Evolutionary conservation across 37 sponge, comb jelly and placozoan genomes (phyloP).

Genomic region (Agelas oroides): DNA sequence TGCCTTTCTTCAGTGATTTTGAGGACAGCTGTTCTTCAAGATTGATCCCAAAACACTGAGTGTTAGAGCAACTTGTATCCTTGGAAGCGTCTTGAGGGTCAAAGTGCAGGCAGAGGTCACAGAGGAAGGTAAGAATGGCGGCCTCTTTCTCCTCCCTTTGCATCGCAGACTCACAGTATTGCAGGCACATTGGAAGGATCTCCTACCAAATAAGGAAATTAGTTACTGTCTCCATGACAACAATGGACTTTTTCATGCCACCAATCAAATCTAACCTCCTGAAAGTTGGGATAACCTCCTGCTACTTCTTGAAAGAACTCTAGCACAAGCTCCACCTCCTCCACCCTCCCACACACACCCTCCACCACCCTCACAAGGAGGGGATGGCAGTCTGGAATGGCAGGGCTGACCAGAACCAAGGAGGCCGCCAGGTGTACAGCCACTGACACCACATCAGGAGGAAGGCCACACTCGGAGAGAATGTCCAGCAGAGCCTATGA

Average conservation of each 20-base stretch:
- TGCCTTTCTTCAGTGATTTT: too few relatives aligned
- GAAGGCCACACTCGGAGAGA: conserved; percentile 10
- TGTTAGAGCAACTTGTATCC: too few relatives aligned
- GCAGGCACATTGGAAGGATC: conserved; percentile 11
- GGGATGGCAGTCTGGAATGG: conserved; percentile 12
- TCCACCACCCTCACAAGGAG: background rate
- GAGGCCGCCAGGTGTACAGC: conserved; percentile 56
- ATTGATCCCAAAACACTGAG: too few relatives aligned
- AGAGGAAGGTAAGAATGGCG: conserved; percentile 28
- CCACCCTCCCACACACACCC: conserved; percentile 12
- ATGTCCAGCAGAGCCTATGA: background rate
- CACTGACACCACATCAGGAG: conserved; percentile 8
- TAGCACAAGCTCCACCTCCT: conserved; percentile 23
- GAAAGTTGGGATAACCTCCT: background rate
- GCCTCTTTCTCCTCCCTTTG: background rate
- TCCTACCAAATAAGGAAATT: background rate
- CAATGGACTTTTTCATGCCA: background rate
- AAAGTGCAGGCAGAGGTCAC: conserved; percentile 33
- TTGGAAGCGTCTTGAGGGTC: background rate
- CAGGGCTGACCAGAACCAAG: conserved; percentile 45
- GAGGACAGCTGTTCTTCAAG: too few relatives aligned
- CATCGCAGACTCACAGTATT: conserved; percentile 38
- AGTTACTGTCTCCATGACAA: background rate
- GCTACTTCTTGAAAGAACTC: conserved; percentile 44
- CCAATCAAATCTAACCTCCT: background rate